Conservation (phyloP, 2,888 invertebrate genomes). For the Acronicta alni region DNA sequence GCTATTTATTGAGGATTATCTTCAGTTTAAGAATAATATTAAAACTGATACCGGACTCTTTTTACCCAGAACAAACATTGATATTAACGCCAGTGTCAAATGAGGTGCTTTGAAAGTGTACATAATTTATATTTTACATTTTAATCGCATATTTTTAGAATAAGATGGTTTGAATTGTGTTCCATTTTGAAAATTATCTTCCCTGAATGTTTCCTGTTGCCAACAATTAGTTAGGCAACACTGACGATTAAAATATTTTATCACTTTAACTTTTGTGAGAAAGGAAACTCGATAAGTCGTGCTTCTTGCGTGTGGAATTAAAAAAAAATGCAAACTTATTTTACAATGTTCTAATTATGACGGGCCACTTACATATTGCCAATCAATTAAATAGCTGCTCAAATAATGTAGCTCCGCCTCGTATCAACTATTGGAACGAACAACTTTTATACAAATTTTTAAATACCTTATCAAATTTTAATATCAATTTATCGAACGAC, state of each 20-base stretch:
- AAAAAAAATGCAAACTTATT: slow-evolving; percentile 42
- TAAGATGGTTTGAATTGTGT: slow-evolving; percentile 71
- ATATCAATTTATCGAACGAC: slow-evolving; percentile 63
- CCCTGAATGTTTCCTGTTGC: slow-evolving; percentile 57
- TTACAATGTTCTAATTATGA: slow-evolving; percentile 42
- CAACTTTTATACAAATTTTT: slow-evolving; percentile 53
- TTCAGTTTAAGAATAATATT: slow-evolving; percentile 32
- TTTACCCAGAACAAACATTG: slow-evolving; percentile 73
- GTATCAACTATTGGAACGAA: slow-evolving; percentile 43
- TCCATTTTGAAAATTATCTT: slow-evolving; percentile 52
- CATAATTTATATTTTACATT: slow-evolving; percentile 76
- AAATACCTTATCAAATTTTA: slow-evolving; percentile 54
- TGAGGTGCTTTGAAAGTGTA: slow-evolving; percentile 83
- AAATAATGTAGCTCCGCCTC: slow-evolving; percentile 51
- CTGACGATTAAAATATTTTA: slow-evolving; percentile 57
- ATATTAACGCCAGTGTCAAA: slow-evolving; percentile 82
- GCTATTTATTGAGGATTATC: slow-evolving; percentile 17
- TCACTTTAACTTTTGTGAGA: slow-evolving; percentile 47
- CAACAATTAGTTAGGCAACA: slow-evolving; percentile 56
- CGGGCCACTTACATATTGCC: slow-evolving; percentile 46
- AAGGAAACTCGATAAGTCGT: slow-evolving; percentile 31
- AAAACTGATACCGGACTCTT: slow-evolving; percentile 35
- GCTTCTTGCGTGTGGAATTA: slow-evolving; percentile 50
- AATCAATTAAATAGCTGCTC: slow-evolving; percentile 40
- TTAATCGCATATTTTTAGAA: slow-evolving; percentile 71